Conservation (phyloP, 2,113 vertebrate genomes). For the Neolamprologus falcicula region DNA sequence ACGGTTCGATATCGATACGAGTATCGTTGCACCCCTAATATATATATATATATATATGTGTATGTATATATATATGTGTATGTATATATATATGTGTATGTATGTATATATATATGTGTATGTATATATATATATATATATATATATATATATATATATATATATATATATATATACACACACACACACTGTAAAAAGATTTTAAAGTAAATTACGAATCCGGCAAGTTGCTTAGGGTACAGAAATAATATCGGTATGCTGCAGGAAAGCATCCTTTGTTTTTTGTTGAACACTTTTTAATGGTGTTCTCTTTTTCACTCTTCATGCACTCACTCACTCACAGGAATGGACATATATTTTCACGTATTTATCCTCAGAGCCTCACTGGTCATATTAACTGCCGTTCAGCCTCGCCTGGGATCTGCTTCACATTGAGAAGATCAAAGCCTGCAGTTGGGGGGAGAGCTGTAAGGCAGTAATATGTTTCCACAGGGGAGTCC, state of each 20-base stretch:
- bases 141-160: too few species aligned
- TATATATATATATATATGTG: too few species aligned
- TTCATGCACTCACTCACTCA: not conserved
- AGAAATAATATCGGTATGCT: not conserved
- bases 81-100: too few species aligned
- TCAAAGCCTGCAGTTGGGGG: constrained; percentile 45
- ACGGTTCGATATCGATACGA: too few species aligned
- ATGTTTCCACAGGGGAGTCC: constrained; percentile 60
- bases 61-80: too few species aligned
- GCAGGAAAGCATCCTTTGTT: not conserved
- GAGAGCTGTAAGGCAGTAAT: constrained; percentile 45
- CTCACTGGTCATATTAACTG: constrained; percentile 36
- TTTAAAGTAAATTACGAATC: not conserved
- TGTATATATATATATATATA: not conserved
- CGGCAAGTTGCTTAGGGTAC: not conserved
- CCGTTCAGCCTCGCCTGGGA: constrained; percentile 21
- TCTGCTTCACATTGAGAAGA: constrained; percentile 63
- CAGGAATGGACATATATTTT: not conserved
- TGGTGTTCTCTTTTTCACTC: not conserved
- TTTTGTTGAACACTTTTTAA: not conserved
- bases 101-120: too few species aligned
- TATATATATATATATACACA: rapidly evolving
- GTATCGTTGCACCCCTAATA: too few species aligned
- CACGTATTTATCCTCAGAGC: not conserved
- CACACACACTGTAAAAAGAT: not conserved